phyloP scores from a whole-genome alignment of 2,797 vertebrate genomes.

The Gastrophryne carolinensis region DNA sequence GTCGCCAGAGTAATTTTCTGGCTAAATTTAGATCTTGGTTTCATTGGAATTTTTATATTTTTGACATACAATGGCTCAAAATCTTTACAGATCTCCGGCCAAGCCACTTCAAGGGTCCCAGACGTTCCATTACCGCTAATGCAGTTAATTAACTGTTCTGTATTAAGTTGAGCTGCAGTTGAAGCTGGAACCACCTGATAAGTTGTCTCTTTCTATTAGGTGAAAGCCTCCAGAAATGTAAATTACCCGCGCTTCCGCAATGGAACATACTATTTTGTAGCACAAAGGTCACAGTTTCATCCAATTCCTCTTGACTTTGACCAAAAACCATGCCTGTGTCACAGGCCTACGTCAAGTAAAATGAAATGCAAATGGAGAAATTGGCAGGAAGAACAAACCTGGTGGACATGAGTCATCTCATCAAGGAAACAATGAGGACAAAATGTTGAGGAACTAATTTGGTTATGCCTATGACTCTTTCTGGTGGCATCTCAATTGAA shows the following conservation, averaged over 20 bases:
- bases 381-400: background rate
- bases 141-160: constrained; percentile 15
- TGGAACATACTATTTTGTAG: background rate
- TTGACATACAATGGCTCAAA: constrained; percentile 4
- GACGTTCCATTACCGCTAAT: background rate
- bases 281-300: background rate
- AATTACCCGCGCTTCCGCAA: constrained; percentile 9
- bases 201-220: constrained; percentile 1
- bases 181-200: constrained; percentile 19
- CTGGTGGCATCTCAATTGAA: no score
- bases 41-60: constrained; percentile 8
- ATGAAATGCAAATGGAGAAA: background rate
- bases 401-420: background rate
- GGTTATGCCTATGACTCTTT: background rate
- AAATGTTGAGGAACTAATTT: background rate
- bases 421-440: background rate
- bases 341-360: background rate
- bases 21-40: constrained; percentile 26
- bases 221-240: constrained; percentile 12
- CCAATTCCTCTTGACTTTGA: background rate
- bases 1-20: background rate
- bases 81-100: constrained; percentile 16
- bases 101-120: constrained; percentile 19
- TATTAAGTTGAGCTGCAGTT: constrained; percentile 5
- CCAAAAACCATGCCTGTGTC: background rate